Conservation (phyloP, 2,888 invertebrate species). For the Acrocera orbiculus region DNA sequence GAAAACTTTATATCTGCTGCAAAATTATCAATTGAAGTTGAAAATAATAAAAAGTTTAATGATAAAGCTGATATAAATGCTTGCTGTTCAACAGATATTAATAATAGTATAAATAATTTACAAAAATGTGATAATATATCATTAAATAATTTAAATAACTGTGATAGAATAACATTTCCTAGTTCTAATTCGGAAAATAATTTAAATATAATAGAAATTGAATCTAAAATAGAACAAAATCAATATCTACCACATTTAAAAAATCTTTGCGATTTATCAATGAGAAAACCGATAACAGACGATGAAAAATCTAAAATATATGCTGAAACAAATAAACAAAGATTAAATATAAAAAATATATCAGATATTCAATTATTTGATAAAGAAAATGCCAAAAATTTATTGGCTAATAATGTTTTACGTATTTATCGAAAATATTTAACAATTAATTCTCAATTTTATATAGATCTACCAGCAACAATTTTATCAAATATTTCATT, state of each 20-base stretch:
- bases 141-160: too few relatives aligned
- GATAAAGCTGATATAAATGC: neutral
- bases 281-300: constrained; percentile 29
- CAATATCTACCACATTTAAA: constrained; percentile 28
- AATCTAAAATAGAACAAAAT: too few relatives aligned
- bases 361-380: too few relatives aligned
- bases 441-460: constrained; percentile 22
- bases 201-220: too few relatives aligned
- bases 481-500: constrained; percentile 27
- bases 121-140: too few relatives aligned
- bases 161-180: neutral
- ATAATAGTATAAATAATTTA: too few relatives aligned
- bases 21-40: constrained; percentile 9
- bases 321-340: constrained; percentile 23
- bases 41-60: neutral
- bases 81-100: too few relatives aligned
- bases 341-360: too few relatives aligned
- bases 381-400: constrained; percentile 4
- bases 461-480: constrained; percentile 23
- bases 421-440: constrained; percentile 30
- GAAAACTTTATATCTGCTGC: constrained; percentile 42
- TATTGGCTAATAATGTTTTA: constrained; percentile 24
- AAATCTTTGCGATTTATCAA: constrained; percentile 26
- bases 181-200: neutral
- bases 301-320: constrained; percentile 30